phyloP scores from a whole-genome alignment of 2,888 invertebrate genomes.

The Stenodera caucasica region DNA sequence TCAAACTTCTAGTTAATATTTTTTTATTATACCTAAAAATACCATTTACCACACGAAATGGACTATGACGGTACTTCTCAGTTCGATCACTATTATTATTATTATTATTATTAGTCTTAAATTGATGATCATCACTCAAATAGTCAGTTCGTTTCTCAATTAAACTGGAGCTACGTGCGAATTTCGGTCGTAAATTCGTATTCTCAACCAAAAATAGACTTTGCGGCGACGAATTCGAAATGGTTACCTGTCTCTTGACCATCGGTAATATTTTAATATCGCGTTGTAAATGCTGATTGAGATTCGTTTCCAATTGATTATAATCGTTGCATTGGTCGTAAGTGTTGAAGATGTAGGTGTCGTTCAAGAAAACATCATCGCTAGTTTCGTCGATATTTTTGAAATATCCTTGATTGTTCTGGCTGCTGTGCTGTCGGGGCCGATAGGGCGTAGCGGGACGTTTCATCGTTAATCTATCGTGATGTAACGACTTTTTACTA shows the following conservation, averaged over 20 bases:
- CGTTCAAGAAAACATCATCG: conserved; percentile 47
- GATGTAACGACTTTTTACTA: conserved; percentile 33
- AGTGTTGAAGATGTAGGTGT: conserved; percentile 35
- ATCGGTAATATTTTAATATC: conserved; percentile 21
- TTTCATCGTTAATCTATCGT: conserved; percentile 35
- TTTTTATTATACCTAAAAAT: conserved; percentile 32
- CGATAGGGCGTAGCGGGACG: conserved; percentile 38
- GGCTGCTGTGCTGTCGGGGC: conserved; percentile 27
- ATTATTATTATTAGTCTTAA: not conserved
- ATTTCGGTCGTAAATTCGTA: conserved; percentile 15
- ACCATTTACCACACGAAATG: conserved; percentile 33
- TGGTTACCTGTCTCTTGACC: conserved; percentile 16
- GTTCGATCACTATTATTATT: conserved; percentile 10
- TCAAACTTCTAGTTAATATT: conserved; percentile 38
- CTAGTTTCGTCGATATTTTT: conserved; percentile 39
- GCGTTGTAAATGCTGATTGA: conserved; percentile 21
- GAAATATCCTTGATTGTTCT: conserved; percentile 32
- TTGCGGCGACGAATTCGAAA: conserved; percentile 50
- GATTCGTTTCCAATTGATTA: conserved; percentile 24
- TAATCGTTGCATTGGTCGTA: conserved; percentile 22
- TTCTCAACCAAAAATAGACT: conserved; percentile 46
- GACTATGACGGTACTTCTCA: conserved; percentile 25
- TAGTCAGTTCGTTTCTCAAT: conserved; percentile 21
- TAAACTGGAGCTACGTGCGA: conserved; percentile 23
- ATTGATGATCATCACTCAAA: conserved; percentile 7